Evolutionary conservation across 1,140 invertebrate genomes (phyloP).

Genomic region (Potamilus streckersoni): DNA sequence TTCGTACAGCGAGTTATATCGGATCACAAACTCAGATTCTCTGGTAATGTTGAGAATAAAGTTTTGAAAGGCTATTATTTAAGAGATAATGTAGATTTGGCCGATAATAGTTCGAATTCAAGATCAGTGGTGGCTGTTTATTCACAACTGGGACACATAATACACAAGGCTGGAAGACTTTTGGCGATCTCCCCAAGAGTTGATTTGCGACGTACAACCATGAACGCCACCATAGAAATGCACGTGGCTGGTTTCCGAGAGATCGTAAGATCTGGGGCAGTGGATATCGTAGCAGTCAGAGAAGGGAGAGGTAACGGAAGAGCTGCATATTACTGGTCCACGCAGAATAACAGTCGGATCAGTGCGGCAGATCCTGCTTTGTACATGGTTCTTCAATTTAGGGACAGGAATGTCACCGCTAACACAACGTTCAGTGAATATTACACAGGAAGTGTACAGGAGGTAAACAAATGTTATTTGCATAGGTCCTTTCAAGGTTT

Average conservation of each 20-base stretch:
- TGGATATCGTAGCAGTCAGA: slow-evolving; percentile 46
- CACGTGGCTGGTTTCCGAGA: too few relatives aligned
- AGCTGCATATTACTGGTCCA: slow-evolving; percentile 44
- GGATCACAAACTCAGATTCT: slow-evolving; percentile 43
- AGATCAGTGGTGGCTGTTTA: too few relatives aligned
- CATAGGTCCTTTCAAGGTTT: not conserved
- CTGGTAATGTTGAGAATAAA: not conserved
- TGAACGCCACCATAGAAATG: too few relatives aligned
- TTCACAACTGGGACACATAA: too few relatives aligned
- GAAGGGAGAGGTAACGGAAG: slow-evolving; percentile 49
- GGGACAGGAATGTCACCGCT: slow-evolving; percentile 23
- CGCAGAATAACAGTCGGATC: slow-evolving; percentile 29
- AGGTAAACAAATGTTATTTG: slow-evolving; percentile 6
- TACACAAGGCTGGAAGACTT: too few relatives aligned
- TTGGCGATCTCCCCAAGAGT: too few relatives aligned
- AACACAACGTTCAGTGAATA: slow-evolving; percentile 43
- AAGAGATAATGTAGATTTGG: too few relatives aligned
- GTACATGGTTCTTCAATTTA: slow-evolving; percentile 31
- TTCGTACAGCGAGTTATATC: slow-evolving; percentile 39
- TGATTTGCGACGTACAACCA: too few relatives aligned
- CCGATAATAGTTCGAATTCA: too few relatives aligned
- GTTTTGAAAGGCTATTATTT: slow-evolving; percentile 20
- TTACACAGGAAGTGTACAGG: slow-evolving; percentile 41
- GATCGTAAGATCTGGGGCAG: not conserved
- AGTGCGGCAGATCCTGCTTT: slow-evolving; percentile 30